phyloP scores from a whole-genome alignment of 2,113 vertebrate genomes.

The Brachypteracias leptosomus region DNA sequence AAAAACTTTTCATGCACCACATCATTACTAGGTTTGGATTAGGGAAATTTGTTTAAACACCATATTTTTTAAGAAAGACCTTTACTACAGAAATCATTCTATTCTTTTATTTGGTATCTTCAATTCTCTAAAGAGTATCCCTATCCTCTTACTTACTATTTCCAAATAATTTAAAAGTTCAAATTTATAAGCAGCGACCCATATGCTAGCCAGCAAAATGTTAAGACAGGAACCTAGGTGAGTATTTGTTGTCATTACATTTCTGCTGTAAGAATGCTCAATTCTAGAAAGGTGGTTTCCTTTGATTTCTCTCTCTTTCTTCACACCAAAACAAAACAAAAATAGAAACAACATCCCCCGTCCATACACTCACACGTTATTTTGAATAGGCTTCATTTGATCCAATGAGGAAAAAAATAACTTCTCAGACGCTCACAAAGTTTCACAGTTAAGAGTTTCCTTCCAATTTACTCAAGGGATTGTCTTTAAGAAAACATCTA shows the following conservation, averaged over 20 bases:
- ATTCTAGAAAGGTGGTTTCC: not conserved
- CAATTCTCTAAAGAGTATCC: not conserved
- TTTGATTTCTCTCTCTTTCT: not conserved
- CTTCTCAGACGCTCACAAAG: not conserved
- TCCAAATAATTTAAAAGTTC: not conserved
- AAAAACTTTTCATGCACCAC: not conserved
- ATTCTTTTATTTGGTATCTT: not conserved
- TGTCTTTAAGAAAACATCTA: not conserved
- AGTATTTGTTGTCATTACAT: not conserved
- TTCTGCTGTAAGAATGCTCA: not conserved
- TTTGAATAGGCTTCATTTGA: not conserved
- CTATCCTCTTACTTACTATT: not conserved
- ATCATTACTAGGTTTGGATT: not conserved
- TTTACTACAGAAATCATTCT: not conserved
- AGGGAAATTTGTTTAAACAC: not conserved
- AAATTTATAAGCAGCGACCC: not conserved
- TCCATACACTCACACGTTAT: not conserved
- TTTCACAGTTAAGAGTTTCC: not conserved
- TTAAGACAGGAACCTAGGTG: not conserved
- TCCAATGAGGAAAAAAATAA: not conserved
- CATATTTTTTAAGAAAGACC: not conserved
- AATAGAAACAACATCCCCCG: not conserved
- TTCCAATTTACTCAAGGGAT: not conserved
- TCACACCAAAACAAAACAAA: not conserved
- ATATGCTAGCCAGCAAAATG: not conserved